Evolutionary conservation across 2,888 invertebrate species (phyloP), one percentile per base, ranked within the genome.

Genomic region (Cantharis nigra): DNA sequence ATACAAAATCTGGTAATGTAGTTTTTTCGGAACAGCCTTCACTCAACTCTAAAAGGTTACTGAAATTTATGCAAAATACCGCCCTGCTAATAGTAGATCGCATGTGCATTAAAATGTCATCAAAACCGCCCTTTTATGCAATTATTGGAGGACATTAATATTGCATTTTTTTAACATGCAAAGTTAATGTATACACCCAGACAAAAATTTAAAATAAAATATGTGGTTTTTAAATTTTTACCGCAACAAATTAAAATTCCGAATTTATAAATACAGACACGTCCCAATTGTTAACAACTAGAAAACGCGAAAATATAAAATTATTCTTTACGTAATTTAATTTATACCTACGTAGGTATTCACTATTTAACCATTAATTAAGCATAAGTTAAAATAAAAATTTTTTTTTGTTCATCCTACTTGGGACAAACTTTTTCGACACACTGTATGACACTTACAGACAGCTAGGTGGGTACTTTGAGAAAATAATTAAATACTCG

Each of bases 91-190:
- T 69, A 20, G 28, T 33, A 70, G 26, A 70, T 79, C 79, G 79
- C 79, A 77, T 79, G 79, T 79, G 79, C 79, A 79, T 79, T 77
- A 75, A 79, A 79, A 77, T 79, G 79, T 75, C 79, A 77, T 79
- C 79, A 64, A 23, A 79, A 77, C 72, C 28, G 74, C 74, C 77
- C 78, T 72, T 67, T 79, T 74, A 64, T 70, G 76, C 79, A 70
- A 74, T 77, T 71, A 74, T 70, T 65, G 65, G 70, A 73, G 70
- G 28, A 69, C 71, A 74, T 78, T 78, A 74, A 76, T 78, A 78
- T 75, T 72, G 70, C 49, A 33, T 14, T 69, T 63, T n/a, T 67
- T 33, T 49, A 71, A 69, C 78, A 78, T 67, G 78, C 78, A 62
- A 78, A 33, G 70, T 75, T 33, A 11, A 49, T 49, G 49, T 49